These are phyloP conservation scores for Apolygus lucorum DNA, from an alignment of 1,140 invertebrate species.

Conservation along the genomic window DNA sequence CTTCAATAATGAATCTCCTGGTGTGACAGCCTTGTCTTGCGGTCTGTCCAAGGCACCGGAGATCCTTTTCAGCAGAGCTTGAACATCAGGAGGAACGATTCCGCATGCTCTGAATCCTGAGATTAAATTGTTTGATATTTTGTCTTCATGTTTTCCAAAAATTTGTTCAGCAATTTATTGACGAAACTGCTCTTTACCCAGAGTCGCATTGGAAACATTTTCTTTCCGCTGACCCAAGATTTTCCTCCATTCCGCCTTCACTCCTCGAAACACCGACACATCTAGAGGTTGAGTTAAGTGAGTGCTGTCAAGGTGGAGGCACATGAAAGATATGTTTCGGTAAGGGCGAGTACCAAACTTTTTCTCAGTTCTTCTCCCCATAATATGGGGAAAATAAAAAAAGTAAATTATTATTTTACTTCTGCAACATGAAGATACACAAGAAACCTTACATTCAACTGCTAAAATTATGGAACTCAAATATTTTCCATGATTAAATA, in stretches of 20 bases:
- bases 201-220: constrained; percentile 12
- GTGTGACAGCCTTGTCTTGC: neutral
- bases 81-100: too few species aligned
- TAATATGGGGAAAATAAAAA: too few species aligned
- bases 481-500: too few species aligned
- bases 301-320: too few species aligned
- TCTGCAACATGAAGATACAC: too few species aligned
- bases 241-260: constrained; percentile 39
- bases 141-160: constrained; percentile 32
- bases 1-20: neutral
- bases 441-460: too few species aligned
- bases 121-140: constrained; percentile 28
- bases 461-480: too few species aligned
- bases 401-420: too few species aligned
- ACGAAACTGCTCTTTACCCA: constrained; percentile 31
- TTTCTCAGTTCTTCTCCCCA: too few species aligned
- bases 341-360: too few species aligned
- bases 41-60: neutral
- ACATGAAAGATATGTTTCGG: constrained; percentile 39
- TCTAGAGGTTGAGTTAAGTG: constrained; percentile 42
- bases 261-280: constrained; percentile 38
- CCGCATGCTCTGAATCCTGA: constrained; percentile 2
- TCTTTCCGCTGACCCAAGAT: constrained; percentile 37
- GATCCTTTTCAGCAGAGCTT: neutral
- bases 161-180: too few species aligned